phyloP scores from a whole-genome alignment of 2,888 invertebrate genomes.

The Acleris literana region DNA sequence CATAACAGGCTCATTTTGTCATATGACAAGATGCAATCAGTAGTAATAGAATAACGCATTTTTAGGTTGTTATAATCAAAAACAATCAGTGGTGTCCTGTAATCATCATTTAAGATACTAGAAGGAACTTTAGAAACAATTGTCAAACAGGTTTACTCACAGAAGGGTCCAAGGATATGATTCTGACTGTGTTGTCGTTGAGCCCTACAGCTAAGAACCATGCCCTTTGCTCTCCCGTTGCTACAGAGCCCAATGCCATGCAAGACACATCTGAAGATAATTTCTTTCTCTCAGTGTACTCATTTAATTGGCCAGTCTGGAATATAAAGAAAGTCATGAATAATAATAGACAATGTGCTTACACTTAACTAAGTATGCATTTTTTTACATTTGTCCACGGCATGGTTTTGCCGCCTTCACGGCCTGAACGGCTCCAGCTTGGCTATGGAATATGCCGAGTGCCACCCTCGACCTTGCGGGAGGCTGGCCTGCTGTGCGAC shows the following conservation, averaged over 20 bases:
- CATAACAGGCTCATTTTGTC: constrained; percentile 6
- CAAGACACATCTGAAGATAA: constrained; percentile 98
- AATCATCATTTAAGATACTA: constrained; percentile 66
- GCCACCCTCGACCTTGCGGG: constrained; percentile 79
- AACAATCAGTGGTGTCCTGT: constrained; percentile 80
- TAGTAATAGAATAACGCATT: constrained; percentile 78
- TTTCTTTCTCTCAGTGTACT: constrained; percentile 98
- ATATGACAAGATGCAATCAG: constrained; percentile 51
- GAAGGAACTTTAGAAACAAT: neutral
- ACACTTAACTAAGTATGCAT: neutral
- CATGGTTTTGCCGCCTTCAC: constrained; percentile 89
- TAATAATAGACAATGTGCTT: neutral
- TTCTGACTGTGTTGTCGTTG: constrained; percentile 97
- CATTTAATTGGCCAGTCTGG: constrained; percentile 98
- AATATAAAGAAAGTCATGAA: constrained; percentile 49
- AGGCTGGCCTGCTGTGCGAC: constrained; percentile 85
- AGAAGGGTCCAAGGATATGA: constrained; percentile 97
- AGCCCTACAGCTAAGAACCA: constrained; percentile 98
- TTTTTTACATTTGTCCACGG: constrained; percentile 73
- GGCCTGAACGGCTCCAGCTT: constrained; percentile 87
- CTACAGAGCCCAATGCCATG: constrained; percentile 98
- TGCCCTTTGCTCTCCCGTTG: constrained; percentile 96
- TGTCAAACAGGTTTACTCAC: constrained; percentile 68
- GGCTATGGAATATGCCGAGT: constrained; percentile 90
- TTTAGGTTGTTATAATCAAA: constrained; percentile 78